A percentile compares a stretch with the other conserved stretches of the same genome.
Evolutionary conservation across 2,888 invertebrate genomes (phyloP).

Genomic region (Eristalis pertinax): DNA sequence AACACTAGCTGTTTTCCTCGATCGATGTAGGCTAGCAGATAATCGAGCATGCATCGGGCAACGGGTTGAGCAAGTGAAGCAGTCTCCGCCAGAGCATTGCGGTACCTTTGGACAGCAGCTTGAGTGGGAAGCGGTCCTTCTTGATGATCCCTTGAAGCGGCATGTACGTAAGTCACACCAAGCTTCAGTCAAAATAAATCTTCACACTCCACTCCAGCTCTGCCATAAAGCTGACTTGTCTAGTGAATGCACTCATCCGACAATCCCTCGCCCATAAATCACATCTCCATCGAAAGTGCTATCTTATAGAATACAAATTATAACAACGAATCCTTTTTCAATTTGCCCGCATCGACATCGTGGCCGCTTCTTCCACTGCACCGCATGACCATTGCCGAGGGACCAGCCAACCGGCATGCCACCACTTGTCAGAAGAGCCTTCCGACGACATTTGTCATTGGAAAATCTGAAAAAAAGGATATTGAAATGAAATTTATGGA

Average conservation of each 20-base stretch:
- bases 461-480: slow-evolving; percentile 32
- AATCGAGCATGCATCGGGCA: no score
- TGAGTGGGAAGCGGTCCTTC: no score
- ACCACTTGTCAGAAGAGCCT: slow-evolving; percentile 12
- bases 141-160: no score
- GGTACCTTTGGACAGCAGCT: no score
- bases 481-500: slow-evolving; percentile 40
- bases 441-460: slow-evolving; percentile 26
- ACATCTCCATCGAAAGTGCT: not conserved
- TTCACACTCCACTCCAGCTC: no score
- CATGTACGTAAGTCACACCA: no score
- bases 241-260: not conserved
- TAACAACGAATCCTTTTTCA: slow-evolving; percentile 16
- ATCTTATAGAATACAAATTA: slow-evolving; percentile 28
- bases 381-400: not conserved
- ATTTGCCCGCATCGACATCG: not conserved
- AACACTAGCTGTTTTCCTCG: no score
- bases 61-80: no score
- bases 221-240: not conserved
- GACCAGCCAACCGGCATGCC: not conserved
- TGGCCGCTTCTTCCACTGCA: not conserved
- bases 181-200: no score
- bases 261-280: not conserved
- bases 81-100: no score
- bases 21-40: no score